Evolutionary conservation across 2,113 vertebrate genomes (phyloP), one percentile per base, ranked within the genome.

Genomic region (Zosterops hypoxanthus): DNA sequence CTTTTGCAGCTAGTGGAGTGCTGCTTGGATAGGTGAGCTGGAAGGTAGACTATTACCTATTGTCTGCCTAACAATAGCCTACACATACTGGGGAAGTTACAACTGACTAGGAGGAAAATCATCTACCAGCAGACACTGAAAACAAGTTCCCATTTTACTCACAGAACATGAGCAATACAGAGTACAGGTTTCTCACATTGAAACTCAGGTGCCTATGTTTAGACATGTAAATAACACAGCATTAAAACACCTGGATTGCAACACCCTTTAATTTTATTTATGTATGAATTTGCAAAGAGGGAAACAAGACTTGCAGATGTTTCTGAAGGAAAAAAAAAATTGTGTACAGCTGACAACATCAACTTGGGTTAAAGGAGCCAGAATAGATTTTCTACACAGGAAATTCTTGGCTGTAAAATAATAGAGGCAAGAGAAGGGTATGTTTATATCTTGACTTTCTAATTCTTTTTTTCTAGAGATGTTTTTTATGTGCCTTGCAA

Each of bases 51-150:
- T 89, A 53, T 85, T 80, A 47, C 14, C 44, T 76, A 25, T 66
- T 91, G 66, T 91, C 71, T 92, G 57, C 75, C 76, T 73, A 72
- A 94, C 78, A 96, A 80, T 44, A 91, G 66, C 57, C 66, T 78
- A 44, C 85, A 20, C 21, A 57, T 55, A 31, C 24, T 14, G 17
- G 63, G 57, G 42, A 68, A 87, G 52, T 60, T 69, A 53, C 6
- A 2, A 2, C 33, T 59, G 79, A 39, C 63, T 65, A 11, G 61
- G 44, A 87, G 44, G 68, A 83, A 83, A 90, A 53, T 52, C 60
- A 56, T 24, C 44, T 89, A 69, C 77, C 17, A 75, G 73, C 36
- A 94, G 69, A 83, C 33, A 19, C 0, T 18, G 89, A 68, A 83
- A 91, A 81, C 17, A 61, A 63, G 41, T 64, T 83, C 26, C 61